Base-by-base conservation (phyloP, 2,797 vertebrate genomes). In the Myotis findleyi region DNA sequence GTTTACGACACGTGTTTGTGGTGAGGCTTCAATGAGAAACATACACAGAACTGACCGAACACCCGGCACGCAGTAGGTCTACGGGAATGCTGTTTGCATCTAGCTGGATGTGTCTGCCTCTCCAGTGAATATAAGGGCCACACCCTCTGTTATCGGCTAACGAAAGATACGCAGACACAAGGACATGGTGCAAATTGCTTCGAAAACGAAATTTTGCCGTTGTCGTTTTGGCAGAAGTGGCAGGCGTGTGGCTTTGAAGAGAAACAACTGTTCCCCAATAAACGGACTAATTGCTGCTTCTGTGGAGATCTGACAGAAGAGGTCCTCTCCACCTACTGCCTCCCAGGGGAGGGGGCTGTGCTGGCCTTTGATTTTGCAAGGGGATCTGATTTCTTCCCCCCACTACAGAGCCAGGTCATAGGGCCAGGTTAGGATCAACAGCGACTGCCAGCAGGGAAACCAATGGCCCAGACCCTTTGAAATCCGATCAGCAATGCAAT, bases 341-440 rank as follows among this genome's bases (percentile, higher is more conserved):
- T 14, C 81, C n/a, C 16, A 23, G 49, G 71, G 69, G n/a, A 72
- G 3, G 57, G 13, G 17, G 66, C 51, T 79, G 4, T 5, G n/a
- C n/a, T 5, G 16, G 96, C 27, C 76, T 96, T 92, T 95, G 81
- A 96, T 68, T 97, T 84, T 87, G 89, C 94, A 94, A 27, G 89
- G n/a, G 14, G 30, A 36, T 77, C 84, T n/a, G 77, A 84, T 83
- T 62, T 69, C 79, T 94, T 51, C 87, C 68, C 66, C 88, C 69
- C 86, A 79, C 51, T 68, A 76, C 33, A 38, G 69, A 86, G 47
- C 92, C 83, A 88, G 82, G 72, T 66, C 73, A 30, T 21, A 71
- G 1, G 23, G 27, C 17, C 16, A 69, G 85, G 96, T 36, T 71
- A 95, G 91, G 96, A 91, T 96, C 36, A 72, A 89, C 85, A 94